Base-by-base conservation (phyloP, 2,888 invertebrate species). In the Calliscelio sp. region DNA sequence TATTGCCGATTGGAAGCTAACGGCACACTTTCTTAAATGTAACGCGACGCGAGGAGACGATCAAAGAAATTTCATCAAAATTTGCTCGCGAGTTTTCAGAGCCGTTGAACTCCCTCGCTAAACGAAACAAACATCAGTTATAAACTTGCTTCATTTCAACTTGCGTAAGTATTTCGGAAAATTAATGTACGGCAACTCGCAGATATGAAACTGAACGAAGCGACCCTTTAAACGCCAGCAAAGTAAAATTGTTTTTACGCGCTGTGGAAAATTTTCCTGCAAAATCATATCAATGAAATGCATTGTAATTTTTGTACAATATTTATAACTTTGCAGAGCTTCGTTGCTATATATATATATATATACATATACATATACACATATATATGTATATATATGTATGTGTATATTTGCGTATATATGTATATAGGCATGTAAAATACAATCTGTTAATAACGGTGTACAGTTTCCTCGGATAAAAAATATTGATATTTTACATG, bases 61-160 rank as follows among this genome's bases (percentile, higher is more conserved):
- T 68, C 44, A 44, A 65, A 65, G 32, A 32, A 68, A 35, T 71
- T 32, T 18, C 14, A 59, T 44, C 28, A 61, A 44, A 44, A 44
- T 44, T 61, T 44, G 41, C 24, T 22, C 24, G 18, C 51, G 38
- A 44, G 53, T 35, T 18, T 51, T 53, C 20, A 8, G n/a, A 68
- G 66, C 32, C 28, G 38, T 51, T 68, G 53, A 68, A 68, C 66
- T 53, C 38, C 0, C n/a, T n/a, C 22, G 66, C 16, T 28, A 68
- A 51, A 51, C 53, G 49, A 68, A 68, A 68, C 16, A 14, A 16
- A 32, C 49, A 28, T 38, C 51, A 38, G 51, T 38, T 68, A 51
- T 49, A 51, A 68, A 68, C 55, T 68, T 68, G 55, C 24, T 68
- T 68, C 68, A 68, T 68, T 68, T 68, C n/a, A 55, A 68, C 38